Conservation (phyloP, 2,797 vertebrate species). For the Dermochelys coriacea region DNA sequence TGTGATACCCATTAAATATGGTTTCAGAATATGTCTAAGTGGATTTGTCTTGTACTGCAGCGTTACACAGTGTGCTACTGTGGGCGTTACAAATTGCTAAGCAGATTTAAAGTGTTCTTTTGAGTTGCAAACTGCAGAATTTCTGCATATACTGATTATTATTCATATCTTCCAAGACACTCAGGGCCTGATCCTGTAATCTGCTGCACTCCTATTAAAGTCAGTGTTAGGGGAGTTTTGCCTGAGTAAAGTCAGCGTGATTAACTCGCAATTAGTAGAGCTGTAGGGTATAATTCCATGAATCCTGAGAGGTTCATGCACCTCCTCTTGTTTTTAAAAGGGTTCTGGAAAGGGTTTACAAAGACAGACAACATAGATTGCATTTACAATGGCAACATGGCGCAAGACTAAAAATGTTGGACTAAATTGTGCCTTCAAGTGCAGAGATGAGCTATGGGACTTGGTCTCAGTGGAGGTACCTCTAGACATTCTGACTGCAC, state of each 20-base stretch:
- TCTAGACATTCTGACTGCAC: not conserved
- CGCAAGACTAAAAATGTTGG: not conserved
- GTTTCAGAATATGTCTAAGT: slow-evolving; percentile 41
- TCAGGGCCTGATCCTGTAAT: slow-evolving; percentile 74
- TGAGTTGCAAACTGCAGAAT: slow-evolving; percentile 70
- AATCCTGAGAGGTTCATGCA: not conserved
- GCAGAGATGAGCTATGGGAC: not conserved
- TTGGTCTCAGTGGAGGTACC: not conserved
- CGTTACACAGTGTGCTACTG: slow-evolving; percentile 70
- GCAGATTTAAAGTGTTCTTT: slow-evolving; percentile 77
- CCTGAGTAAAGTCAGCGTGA: slow-evolving; percentile 37
- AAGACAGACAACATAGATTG: not conserved
- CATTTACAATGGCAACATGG: not conserved
- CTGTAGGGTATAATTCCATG: not conserved
- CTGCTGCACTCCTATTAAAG: slow-evolving; percentile 69
- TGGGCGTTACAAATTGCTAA: slow-evolving; percentile 78
- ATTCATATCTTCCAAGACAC: slow-evolving; percentile 72
- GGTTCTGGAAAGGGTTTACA: not conserved
- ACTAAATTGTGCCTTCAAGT: not conserved
- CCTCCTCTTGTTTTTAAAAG: not conserved
- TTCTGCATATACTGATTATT: slow-evolving; percentile 73
- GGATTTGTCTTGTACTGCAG: slow-evolving; percentile 77
- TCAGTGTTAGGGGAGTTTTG: slow-evolving; percentile 60
- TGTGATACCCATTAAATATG: not conserved
- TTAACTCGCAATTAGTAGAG: slow-evolving; percentile 68